These are phyloP conservation scores for Branchipolynoe longqiensis DNA, from an alignment of 2,888 invertebrate species.

Conservation along the genomic window DNA sequence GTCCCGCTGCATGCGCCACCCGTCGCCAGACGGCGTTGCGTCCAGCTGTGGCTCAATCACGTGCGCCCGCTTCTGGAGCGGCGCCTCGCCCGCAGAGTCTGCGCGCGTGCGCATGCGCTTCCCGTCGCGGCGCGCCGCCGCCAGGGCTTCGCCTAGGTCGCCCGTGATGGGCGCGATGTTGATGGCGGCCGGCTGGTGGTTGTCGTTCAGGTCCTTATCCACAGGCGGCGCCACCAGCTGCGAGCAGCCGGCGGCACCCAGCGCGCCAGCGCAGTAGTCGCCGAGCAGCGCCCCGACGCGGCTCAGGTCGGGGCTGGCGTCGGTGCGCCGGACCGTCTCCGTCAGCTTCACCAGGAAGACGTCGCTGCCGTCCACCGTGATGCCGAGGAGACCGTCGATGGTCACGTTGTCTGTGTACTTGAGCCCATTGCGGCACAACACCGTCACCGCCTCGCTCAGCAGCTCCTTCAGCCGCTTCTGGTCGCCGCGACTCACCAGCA, in stretches of 20 bases:
- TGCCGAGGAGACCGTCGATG: slow-evolving; percentile 47
- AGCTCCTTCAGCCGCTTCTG: slow-evolving; percentile 6
- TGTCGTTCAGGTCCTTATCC: slow-evolving; percentile 27
- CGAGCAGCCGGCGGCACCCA: background rate
- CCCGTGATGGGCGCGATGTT: background rate
- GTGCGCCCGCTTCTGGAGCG: background rate
- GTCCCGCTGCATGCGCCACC: background rate
- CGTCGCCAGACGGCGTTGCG: background rate
- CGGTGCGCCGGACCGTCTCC: background rate
- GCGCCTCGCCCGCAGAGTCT: background rate
- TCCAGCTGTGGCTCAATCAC: background rate
- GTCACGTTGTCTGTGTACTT: background rate
- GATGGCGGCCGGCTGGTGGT: slow-evolving; percentile 24
- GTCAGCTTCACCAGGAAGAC: slow-evolving; percentile 49
- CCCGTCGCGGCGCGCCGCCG: background rate
- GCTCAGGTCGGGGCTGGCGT: background rate
- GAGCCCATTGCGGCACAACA: slow-evolving; percentile 37
- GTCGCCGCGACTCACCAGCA: slow-evolving; percentile 30
- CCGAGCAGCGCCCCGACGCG: slow-evolving; percentile 28
- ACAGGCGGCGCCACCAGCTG: background rate
- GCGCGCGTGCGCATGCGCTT: background rate
- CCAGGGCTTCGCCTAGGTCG: background rate
- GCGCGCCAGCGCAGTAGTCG: background rate
- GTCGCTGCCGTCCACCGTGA: slow-evolving; percentile 32
- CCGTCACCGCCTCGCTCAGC: slow-evolving; percentile 31